A percentile compares a stretch with the other conserved stretches of the same genome.
Evolutionary conservation across 2,888 invertebrate species (phyloP).

Genomic region (Poecilus cupreus): DNA sequence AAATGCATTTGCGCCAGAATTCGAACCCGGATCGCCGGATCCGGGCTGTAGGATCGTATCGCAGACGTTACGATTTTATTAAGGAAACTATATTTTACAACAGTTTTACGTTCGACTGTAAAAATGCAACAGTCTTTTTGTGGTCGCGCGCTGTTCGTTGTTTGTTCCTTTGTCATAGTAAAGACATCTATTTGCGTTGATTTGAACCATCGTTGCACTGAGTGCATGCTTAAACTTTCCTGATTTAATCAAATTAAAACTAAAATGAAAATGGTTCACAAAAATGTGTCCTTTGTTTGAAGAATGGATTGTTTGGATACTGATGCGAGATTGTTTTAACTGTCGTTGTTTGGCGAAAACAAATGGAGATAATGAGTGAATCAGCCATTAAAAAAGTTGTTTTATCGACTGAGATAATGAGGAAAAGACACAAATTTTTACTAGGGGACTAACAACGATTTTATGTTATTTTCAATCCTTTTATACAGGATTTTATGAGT

Average conservation of each 20-base stretch:
- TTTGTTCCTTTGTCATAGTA: constrained; percentile 40
- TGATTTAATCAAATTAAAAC: constrained; percentile 6
- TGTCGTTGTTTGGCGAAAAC: constrained; percentile 26
- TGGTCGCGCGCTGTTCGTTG: not conserved
- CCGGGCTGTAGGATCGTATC: not conserved
- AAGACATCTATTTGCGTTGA: not conserved
- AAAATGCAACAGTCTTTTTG: constrained; percentile 45
- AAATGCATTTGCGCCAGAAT: not conserved
- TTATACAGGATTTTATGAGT: not conserved
- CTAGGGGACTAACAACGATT: not conserved
- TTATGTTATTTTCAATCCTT: not conserved
- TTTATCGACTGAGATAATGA: constrained; percentile 25
- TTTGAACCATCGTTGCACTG: not conserved
- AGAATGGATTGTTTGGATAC: not conserved
- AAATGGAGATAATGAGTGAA: constrained; percentile 35
- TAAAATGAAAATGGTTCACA: not conserved
- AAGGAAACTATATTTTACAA: constrained; percentile 55
- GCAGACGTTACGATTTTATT: constrained; percentile 35
- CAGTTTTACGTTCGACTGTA: constrained; percentile 55
- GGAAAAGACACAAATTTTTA: not conserved
- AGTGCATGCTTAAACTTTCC: constrained; percentile 1
- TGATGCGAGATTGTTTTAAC: constrained; percentile 17
- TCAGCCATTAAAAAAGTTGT: constrained; percentile 15
- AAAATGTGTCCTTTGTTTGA: constrained; percentile 7
- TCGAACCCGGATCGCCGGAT: not conserved